Conservation (phyloP, 2,888 invertebrate species). For the Dolomedes plantarius region DNA sequence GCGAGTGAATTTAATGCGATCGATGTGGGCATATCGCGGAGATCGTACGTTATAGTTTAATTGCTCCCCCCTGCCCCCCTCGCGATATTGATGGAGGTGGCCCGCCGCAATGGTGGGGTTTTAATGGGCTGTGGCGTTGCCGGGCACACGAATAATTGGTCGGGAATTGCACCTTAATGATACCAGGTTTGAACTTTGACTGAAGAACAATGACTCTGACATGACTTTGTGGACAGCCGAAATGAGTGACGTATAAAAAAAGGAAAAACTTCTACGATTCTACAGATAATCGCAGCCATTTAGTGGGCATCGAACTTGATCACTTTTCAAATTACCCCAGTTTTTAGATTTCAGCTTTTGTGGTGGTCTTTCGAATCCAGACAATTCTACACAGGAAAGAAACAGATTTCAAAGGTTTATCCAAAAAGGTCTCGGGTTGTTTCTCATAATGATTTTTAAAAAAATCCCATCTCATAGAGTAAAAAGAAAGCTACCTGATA, state of each 20-base stretch:
- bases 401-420: no score
- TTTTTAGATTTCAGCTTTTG: no score
- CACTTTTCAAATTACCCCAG: no score
- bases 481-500: no score
- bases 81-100: neutral
- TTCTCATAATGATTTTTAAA: no score
- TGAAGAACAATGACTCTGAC: neutral
- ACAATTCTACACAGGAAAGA: no score
- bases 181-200: neutral
- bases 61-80: neutral
- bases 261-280: no score
- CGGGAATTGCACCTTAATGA: constrained; percentile 6
- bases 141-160: neutral
- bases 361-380: no score
- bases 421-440: no score
- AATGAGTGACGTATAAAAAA: neutral
- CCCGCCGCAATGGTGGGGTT: constrained; percentile 9
- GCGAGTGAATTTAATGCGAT: constrained; percentile 32
- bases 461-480: no score
- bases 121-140: constrained; percentile 7
- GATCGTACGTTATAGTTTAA: constrained; percentile 23
- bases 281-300: no score
- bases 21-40: constrained; percentile 7
- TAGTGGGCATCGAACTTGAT: no score
- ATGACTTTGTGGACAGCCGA: neutral